Conservation (phyloP, 2,888 invertebrate species). For the Pemphredon lugubris region DNA sequence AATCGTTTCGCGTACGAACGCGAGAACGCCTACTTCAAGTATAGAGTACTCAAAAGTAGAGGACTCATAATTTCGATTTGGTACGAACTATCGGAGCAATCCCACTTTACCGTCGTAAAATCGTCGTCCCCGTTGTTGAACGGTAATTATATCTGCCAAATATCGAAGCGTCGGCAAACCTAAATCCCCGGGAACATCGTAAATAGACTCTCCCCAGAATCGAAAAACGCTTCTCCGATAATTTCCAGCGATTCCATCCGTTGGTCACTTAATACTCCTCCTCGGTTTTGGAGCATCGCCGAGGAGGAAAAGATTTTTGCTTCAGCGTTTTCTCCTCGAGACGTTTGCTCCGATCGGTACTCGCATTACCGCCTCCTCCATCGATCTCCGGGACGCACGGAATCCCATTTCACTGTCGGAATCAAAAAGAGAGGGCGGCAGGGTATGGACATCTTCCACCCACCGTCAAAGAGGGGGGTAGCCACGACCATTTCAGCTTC, state of each 20-base stretch:
- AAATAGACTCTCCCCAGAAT: not conserved
- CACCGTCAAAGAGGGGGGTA: not conserved
- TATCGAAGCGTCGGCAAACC: not conserved
- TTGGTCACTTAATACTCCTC: constrained; percentile 6
- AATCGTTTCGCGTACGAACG: no score
- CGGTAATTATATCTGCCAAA: not conserved
- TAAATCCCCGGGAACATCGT: not conserved
- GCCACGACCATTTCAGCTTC: constrained; percentile 2
- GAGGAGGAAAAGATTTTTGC: not conserved
- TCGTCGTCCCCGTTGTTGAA: not conserved
- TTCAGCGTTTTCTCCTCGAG: not conserved
- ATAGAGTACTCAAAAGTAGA: no score
- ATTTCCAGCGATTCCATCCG: constrained; percentile 12
- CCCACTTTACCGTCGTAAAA: not conserved
- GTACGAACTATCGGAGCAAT: no score
- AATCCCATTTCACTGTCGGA: not conserved
- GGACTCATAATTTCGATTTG: no score
- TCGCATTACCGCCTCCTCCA: constrained; percentile 8
- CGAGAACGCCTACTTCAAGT: no score
- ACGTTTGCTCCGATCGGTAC: constrained; percentile 1
- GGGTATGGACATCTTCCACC: constrained; percentile 11
- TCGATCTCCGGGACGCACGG: not conserved
- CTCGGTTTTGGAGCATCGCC: constrained; percentile 1
- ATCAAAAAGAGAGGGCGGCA: constrained; percentile 1
- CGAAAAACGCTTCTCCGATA: constrained; percentile 10